Conservation (phyloP, 2,888 invertebrate species). For the Piscicola geometra region DNA sequence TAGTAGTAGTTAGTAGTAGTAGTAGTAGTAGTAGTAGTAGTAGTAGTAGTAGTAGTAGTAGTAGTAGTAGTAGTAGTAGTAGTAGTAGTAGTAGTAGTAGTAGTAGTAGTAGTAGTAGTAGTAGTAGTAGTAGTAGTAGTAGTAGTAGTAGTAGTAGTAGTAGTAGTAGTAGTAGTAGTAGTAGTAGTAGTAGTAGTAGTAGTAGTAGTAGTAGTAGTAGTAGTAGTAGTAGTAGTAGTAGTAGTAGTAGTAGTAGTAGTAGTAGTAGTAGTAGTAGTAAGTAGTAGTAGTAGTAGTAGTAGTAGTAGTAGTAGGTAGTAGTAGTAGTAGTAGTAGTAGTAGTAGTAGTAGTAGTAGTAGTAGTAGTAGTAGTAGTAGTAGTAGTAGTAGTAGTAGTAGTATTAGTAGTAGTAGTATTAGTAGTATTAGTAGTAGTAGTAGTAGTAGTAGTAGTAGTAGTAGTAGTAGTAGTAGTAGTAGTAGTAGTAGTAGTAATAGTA, state of each 20-base stretch:
- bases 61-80: constrained; percentile 6
- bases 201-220: constrained; percentile 9
- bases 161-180: constrained; percentile 9
- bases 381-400: no score
- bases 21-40: constrained; percentile 9
- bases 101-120: constrained; percentile 9
- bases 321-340: constrained; percentile 9
- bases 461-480: constrained; percentile 9
- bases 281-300: no score
- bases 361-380: no score
- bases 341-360: no score
- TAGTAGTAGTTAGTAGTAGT: no score
- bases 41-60: not conserved
- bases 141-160: constrained; percentile 9
- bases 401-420: no score
- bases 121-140: constrained; percentile 9
- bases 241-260: constrained; percentile 9
- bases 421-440: no score
- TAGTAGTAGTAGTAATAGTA: constrained; percentile 6
- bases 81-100: constrained; percentile 9
- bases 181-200: constrained; percentile 9
- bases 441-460: constrained; percentile 9
- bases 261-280: no score
- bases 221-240: constrained; percentile 9
- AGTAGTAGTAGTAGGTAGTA: no score